These are phyloP conservation scores for Aphelinus certus DNA, from an alignment of 1,140 invertebrate genomes.

Conservation along the genomic window DNA sequence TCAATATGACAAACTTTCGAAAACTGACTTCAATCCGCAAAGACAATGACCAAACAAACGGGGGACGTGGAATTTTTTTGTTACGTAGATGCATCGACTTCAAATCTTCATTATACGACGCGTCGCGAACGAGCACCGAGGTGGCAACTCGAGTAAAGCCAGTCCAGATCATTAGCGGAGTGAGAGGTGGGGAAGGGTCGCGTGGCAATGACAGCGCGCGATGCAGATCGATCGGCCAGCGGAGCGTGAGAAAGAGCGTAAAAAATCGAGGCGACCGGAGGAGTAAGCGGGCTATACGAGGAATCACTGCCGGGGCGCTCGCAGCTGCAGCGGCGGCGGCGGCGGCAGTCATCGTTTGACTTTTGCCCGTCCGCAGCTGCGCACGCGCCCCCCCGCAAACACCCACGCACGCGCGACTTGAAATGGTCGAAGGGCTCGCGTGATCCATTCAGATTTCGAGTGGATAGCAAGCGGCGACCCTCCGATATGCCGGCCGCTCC, in stretches of 20 bases:
- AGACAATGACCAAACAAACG: too few species aligned
- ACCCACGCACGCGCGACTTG: slow-evolving; percentile 4
- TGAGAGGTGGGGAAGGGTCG: too few species aligned
- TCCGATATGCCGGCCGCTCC: slow-evolving; percentile 40
- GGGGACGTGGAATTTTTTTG: too few species aligned
- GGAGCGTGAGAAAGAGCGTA: slow-evolving; percentile 21
- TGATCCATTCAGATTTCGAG: slow-evolving; percentile 52
- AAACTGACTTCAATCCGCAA: too few species aligned
- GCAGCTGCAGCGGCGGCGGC: too few species aligned
- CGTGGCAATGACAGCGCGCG: too few species aligned
- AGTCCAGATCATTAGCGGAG: too few species aligned
- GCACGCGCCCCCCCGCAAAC: slow-evolving; percentile 4
- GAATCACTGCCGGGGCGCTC: too few species aligned
- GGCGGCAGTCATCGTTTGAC: slow-evolving; percentile 8
- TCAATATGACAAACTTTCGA: too few species aligned
- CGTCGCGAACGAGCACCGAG: neutral
- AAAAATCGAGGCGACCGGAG: neutral
- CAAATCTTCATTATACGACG: neutral
- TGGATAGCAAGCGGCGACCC: slow-evolving; percentile 50
- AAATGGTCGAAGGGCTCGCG: slow-evolving; percentile 45
- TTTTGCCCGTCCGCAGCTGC: neutral
- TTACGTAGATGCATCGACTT: too few species aligned
- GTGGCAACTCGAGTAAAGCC: too few species aligned
- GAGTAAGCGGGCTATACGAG: too few species aligned
- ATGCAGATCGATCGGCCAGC: neutral